A percentile compares a stretch with the other conserved stretches of the same genome.
Evolutionary conservation across 2,113 vertebrate species (phyloP).

Genomic region (Sus scrofa): DNA sequence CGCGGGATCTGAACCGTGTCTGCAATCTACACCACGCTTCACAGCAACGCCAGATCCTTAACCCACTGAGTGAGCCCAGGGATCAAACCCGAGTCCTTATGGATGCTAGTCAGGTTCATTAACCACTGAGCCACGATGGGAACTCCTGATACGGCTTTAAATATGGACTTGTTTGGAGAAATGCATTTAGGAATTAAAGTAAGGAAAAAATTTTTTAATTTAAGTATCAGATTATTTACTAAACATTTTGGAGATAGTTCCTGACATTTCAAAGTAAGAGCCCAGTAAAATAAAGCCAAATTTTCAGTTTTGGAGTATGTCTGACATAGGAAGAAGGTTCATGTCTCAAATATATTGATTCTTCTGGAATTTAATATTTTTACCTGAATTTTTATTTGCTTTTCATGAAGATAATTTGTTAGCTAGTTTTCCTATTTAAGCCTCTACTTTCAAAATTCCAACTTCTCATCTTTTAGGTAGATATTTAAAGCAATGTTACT

Average conservation of each 20-base stretch:
- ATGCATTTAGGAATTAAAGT: conserved; percentile 4
- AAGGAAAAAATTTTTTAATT: not conserved
- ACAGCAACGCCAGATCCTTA: no score
- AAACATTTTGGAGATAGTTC: not conserved
- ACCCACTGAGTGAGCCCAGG: no score
- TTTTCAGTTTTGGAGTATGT: conserved; percentile 40
- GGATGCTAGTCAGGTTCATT: no score
- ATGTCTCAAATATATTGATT: not conserved
- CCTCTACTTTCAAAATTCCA: not conserved
- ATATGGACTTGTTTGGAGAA: not conserved
- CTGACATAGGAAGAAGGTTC: not conserved
- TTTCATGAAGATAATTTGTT: conserved; percentile 42
- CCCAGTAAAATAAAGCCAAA: not conserved
- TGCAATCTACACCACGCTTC: no score
- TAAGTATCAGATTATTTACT: conserved; percentile 11
- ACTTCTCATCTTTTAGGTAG: conserved; percentile 21
- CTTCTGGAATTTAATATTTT: not conserved
- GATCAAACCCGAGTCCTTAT: no score
- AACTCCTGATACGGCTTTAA: conserved; percentile 17
- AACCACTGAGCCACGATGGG: no score
- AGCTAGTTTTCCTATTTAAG: not conserved
- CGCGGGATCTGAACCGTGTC: no score
- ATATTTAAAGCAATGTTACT: conserved; percentile 5
- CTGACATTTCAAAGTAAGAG: conserved; percentile 42
- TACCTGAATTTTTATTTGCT: not conserved